These are phyloP conservation scores for Eupeodes corollae DNA, from an alignment of 1,140 invertebrate species.

Conservation along the genomic window DNA sequence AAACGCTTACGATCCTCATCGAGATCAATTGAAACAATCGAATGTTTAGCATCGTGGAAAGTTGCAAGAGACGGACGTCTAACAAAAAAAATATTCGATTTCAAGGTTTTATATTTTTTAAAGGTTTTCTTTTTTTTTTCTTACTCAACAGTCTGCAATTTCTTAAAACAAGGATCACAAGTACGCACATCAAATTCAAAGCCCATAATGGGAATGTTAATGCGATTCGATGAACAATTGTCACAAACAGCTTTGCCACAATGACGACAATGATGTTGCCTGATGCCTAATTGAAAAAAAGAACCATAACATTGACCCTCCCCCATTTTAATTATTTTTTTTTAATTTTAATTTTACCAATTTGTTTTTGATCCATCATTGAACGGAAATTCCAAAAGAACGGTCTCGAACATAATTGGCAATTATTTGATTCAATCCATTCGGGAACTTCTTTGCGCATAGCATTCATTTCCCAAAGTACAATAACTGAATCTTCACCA, in stretches of 20 bases:
- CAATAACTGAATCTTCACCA: slow-evolving; percentile 85
- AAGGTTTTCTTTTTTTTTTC: slow-evolving; percentile 14
- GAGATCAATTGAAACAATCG: slow-evolving; percentile 74
- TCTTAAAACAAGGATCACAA: slow-evolving; percentile 80
- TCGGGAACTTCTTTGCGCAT: slow-evolving; percentile 82
- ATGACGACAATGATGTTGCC: slow-evolving; percentile 81
- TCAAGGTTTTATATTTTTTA: neutral
- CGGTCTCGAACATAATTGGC: slow-evolving; percentile 83
- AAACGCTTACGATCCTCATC: slow-evolving; percentile 77
- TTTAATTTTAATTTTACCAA: no score
- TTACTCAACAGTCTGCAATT: slow-evolving; percentile 76
- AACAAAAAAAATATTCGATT: slow-evolving; percentile 26
- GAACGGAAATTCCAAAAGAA: slow-evolving; percentile 98
- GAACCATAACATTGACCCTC: neutral
- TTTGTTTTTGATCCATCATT: slow-evolving; percentile 93
- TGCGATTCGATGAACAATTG: slow-evolving; percentile 75
- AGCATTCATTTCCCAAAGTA: slow-evolving; percentile 89
- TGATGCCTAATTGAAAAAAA: slow-evolving; percentile 37
- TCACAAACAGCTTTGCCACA: slow-evolving; percentile 93
- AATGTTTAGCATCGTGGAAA: slow-evolving; percentile 92
- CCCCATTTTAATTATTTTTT: slow-evolving; percentile 6
- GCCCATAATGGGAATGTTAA: slow-evolving; percentile 88
- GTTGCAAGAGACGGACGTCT: slow-evolving; percentile 83
- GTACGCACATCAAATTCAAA: slow-evolving; percentile 96
- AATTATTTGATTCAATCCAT: slow-evolving; percentile 89